Percentiles rank a stretch among this genome's conserved stretches.
Conservation (phyloP, 1,140 invertebrate species). For the Apis mellifera region Amel_HAv3.1 CM009945.2:6254501-6255000, state of each 20-base stretch:
- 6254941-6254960: slow-evolving; percentile 14
- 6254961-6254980: slow-evolving; percentile 4
- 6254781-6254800: slow-evolving; percentile 50
- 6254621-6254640: slow-evolving; percentile 40
- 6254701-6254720: neutral
- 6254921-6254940: slow-evolving; percentile 13
- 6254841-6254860: neutral
- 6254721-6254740: neutral
- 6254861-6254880: neutral
- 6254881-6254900: neutral
- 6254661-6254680: neutral
- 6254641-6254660: neutral
- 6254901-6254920: neutral
- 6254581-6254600: slow-evolving; percentile 34
- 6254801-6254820: slow-evolving; percentile 14
- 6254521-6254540: slow-evolving; percentile 56
- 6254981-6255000: slow-evolving; percentile 10
- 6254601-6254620: slow-evolving; percentile 40
- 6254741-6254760: neutral
- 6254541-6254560: slow-evolving; percentile 46
- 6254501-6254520: slow-evolving; percentile 46
- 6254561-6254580: slow-evolving; percentile 50
- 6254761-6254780: slow-evolving; percentile 28
- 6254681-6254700: neutral
- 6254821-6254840: neutral